Evolutionary conservation across 2,888 invertebrate species (phyloP), one percentile per base, ranked within the genome.

Genomic region (Eupelmus urozonus): DNA sequence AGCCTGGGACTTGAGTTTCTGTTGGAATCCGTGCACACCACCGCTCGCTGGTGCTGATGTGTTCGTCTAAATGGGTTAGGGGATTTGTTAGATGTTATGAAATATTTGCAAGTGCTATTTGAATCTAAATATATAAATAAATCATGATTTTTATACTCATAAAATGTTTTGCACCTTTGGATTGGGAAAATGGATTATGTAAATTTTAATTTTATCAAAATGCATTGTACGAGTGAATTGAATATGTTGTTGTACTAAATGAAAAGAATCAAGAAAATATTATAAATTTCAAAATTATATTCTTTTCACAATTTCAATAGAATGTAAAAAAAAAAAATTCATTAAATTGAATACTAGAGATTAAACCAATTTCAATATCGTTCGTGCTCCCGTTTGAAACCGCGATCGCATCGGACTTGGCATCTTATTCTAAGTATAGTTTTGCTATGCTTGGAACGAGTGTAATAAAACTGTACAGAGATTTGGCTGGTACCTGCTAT

Each of bases 1-100:
- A 18, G 95, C 95, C 87, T 95, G 94, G 51, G 91, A 92, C 83
- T 93, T 93, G 63, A 95, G 84, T 82, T 94, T 93, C 45, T 94
- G 93, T 83, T 76, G 80, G 3, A 80, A 16, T 2, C 73, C 73
- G 0, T 25, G 84, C 18, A 86, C 86, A 63, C 85, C 85, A 59
- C 85, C 85, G 62, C 20, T 23, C 82, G 85, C 27, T 71, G 86
- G 55, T 83, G 84, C 63, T 53, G 7, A 20, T 20, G 20, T 34
- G n/a, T n/a, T n/a, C n/a, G n/a, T n/a, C n/a, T n/a, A n/a, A n/a
- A n/a, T n/a, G n/a, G n/a, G n/a, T 34, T 34, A 5, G 34, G 34
- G 34, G 9, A 34, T 34, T 34, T 34, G 34, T 34, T n/a, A n/a
- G n/a, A n/a, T n/a, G n/a, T n/a, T n/a, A n/a, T n/a, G n/a, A n/a